phyloP scores from a whole-genome alignment of 2,113 vertebrate species.

The Bucco capensis region DNA sequence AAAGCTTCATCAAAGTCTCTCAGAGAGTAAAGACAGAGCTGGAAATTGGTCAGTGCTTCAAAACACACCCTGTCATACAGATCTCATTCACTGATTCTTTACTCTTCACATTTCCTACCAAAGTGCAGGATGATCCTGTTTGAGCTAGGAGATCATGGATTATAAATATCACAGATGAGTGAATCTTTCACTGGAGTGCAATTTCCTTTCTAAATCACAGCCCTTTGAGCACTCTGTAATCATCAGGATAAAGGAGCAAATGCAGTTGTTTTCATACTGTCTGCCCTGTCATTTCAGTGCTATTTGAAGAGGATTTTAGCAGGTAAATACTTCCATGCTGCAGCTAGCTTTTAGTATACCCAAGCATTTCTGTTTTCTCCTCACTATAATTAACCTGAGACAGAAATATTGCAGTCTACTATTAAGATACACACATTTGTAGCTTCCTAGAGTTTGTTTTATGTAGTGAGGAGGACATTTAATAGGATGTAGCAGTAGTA shows the following conservation, averaged over 20 bases:
- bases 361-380: neutral
- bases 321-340: constrained; percentile 34
- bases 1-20: neutral
- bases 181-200: constrained; percentile 26
- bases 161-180: constrained; percentile 55
- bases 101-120: neutral
- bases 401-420: neutral
- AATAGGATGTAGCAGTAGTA: neutral
- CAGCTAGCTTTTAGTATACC: neutral
- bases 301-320: constrained; percentile 44
- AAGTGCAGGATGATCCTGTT: neutral
- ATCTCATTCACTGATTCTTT: neutral
- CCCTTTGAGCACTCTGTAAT: constrained; percentile 39
- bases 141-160: neutral
- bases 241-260: constrained; percentile 39
- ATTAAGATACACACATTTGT: neutral
- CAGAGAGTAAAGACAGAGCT: neutral
- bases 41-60: neutral
- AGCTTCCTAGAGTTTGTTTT: neutral
- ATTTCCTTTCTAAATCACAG: constrained; percentile 57
- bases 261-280: constrained; percentile 42
- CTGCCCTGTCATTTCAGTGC: constrained; percentile 55
- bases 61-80: neutral
- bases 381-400: neutral
- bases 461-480: neutral